Evolutionary conservation across 2,888 invertebrate species (phyloP).

Genomic region (Dryocosmus kuriphilus): DNA sequence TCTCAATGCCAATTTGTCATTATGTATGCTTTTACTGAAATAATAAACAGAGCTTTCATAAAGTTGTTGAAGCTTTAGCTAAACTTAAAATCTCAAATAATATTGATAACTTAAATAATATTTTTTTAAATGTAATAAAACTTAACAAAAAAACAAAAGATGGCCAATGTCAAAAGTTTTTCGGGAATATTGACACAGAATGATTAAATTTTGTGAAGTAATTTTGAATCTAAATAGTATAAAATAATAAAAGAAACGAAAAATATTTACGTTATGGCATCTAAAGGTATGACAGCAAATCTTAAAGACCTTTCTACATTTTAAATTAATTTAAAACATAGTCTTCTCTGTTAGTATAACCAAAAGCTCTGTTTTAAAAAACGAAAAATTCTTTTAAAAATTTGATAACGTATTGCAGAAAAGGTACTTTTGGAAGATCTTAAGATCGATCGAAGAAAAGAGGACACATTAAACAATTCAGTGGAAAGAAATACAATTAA

Average conservation of each 20-base stretch:
- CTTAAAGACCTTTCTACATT: not conserved
- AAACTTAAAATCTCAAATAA: not conserved
- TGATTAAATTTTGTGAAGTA: not conserved
- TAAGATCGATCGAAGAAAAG: not conserved
- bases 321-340: not conserved
- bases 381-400: not conserved
- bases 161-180: not conserved
- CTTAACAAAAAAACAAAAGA: not conserved
- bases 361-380: not conserved
- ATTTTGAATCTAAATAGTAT: not conserved
- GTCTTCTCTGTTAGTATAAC: not conserved
- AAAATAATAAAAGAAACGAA: not conserved
- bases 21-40: not conserved
- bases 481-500: conserved; percentile 39
- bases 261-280: not conserved
- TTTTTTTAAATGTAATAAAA: not conserved
- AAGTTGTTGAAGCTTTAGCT: not conserved
- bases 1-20: not conserved
- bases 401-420: not conserved
- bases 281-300: not conserved
- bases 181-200: not conserved
- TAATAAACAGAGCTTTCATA: not conserved
- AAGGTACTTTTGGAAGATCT: not conserved
- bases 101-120: too few species aligned
- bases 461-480: conserved; percentile 27